Evolutionary conservation across 2,888 invertebrate species (phyloP), one percentile per base, ranked within the genome.

Genomic region (Metallyticus violacea): DNA sequence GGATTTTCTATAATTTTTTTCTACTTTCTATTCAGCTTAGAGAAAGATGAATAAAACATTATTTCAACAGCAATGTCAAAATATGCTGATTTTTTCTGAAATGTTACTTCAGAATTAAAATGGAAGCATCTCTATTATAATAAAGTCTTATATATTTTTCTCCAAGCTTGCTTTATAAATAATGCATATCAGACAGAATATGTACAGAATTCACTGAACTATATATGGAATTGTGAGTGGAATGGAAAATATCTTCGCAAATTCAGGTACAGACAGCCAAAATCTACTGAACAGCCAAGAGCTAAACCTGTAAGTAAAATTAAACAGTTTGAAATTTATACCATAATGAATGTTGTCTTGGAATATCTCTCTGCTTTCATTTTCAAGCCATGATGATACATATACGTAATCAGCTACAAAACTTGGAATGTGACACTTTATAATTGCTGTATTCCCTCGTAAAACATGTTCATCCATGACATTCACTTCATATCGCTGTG

Each of bases 351-450:
- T 86, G 88, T 87, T 88, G 85, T 89, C 89, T 78, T 89, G 89
- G 88, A 93, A 93, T 90, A 95, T 94, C 91, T 94, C 94, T 89
- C 93, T 93, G 90, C 93, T 94, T 91, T 96, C 96, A 91, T 96
- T 96, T 93, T 97, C 95, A 92, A 97, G 94, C 97, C 97, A 98
- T 90, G 97, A 96, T 90, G 95, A 94, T 90, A 97, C 96, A 91
- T 93, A 94, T 90, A 97, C 97, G 92, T 96, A 97, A 93, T 98
- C 97, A 91, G 97, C 96, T 89, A 97, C 97, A 93, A 97, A 97
- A 93, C 97, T 97, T 90, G 97, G 97, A 92, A 98, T 97, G 93
- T 97, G 97, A 93, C 97, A 98, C 94, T 97, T 97, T 91, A 97
- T 94, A 92, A 97, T 96, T 90, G 97, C 97, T 90, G 97, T 96